Percentiles rank a stretch among this genome's conserved stretches.
These are phyloP conservation scores for Diarsia mendica DNA, from an alignment of 2,888 invertebrate genomes.

Conservation along the genomic window DNA sequence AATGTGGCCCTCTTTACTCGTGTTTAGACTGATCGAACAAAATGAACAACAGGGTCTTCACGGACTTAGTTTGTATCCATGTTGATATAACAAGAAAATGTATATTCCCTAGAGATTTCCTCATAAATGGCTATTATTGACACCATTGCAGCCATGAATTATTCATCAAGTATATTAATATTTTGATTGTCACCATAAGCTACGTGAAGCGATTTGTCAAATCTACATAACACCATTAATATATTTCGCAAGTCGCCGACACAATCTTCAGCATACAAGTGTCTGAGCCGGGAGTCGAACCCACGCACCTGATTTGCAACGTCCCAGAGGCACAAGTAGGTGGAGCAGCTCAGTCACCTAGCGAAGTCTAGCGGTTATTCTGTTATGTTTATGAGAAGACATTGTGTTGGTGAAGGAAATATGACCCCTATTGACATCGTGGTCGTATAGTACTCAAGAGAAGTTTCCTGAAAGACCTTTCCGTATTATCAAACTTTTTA, in stretches of 20 bases:
- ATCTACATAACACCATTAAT: constrained; percentile 81
- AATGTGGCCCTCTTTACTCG: background rate
- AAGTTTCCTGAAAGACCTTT: background rate
- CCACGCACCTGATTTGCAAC: constrained; percentile 89
- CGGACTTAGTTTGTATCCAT: background rate
- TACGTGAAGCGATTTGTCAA: constrained; percentile 79
- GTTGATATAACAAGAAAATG: background rate
- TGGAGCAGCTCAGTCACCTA: constrained; percentile 74
- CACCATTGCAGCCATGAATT: constrained; percentile 32
- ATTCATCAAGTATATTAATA: constrained; percentile 56
- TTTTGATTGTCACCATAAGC: constrained; percentile 56
- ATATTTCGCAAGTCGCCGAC: constrained; percentile 80
- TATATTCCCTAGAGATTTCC: background rate
- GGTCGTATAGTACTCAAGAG: background rate
- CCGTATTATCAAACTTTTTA: too few species aligned
- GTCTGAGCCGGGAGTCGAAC: constrained; percentile 79
- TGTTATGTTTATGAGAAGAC: constrained; percentile 55
- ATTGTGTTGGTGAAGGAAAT: constrained; percentile 15
- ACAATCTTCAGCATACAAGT: constrained; percentile 78
- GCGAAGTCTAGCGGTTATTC: constrained; percentile 67
- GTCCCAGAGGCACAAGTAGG: constrained; percentile 76
- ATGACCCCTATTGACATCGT: background rate
- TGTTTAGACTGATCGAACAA: background rate
- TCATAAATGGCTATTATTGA: constrained; percentile 4
- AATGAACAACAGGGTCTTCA: too few species aligned